A percentile compares a stretch with the other conserved stretches of the same genome.
Conservation (phyloP, 37 sponge, comb jelly and placozoan genomes). For the Diacarnus erythraeanus region DNA sequence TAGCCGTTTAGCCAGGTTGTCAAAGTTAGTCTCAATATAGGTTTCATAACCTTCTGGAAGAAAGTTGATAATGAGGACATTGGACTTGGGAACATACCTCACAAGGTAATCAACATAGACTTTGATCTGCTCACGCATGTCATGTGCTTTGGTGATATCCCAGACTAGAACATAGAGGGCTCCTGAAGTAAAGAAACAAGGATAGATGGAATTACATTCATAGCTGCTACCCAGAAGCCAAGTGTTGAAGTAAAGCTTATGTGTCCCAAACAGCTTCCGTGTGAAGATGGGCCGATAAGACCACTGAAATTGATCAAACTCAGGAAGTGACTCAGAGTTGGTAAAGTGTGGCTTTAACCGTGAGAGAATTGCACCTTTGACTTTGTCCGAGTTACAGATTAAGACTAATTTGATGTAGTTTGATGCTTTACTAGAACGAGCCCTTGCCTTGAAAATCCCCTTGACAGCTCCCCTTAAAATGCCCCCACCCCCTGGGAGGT, state of each 20-base stretch:
- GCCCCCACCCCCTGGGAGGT: conserved; percentile 41
- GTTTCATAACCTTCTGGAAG: conserved; percentile 40
- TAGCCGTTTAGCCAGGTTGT: conserved; percentile 19
- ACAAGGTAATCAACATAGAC: conserved; percentile 39
- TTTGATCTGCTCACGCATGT: conserved; percentile 64
- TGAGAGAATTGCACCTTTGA: conserved; percentile 43
- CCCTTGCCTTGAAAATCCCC: conserved; percentile 46
- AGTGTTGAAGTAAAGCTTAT: conserved; percentile 69
- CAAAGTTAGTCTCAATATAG: conserved; percentile 28
- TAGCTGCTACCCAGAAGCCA: conserved; percentile 55
- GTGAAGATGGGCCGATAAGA: conserved; percentile 39
- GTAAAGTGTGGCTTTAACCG: conserved; percentile 22
- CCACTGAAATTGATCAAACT: conserved; percentile 60
- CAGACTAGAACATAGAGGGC: conserved; percentile 72
- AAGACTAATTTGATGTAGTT: conserved; percentile 60
- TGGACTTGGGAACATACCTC: conserved; percentile 58
- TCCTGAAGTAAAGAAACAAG: conserved; percentile 65
- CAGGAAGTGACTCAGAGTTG: not conserved
- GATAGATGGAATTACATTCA: conserved; percentile 44
- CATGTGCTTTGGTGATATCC: conserved; percentile 45
- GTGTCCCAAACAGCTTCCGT: conserved; percentile 17
- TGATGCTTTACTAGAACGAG: conserved; percentile 62
- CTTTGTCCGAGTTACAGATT: conserved; percentile 55
- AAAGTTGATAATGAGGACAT: conserved; percentile 58
- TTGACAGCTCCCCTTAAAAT: conserved; percentile 27